These are phyloP conservation scores for Polydrusus tereticollis DNA, from an alignment of 2,888 invertebrate genomes.

Conservation along the genomic window DNA sequence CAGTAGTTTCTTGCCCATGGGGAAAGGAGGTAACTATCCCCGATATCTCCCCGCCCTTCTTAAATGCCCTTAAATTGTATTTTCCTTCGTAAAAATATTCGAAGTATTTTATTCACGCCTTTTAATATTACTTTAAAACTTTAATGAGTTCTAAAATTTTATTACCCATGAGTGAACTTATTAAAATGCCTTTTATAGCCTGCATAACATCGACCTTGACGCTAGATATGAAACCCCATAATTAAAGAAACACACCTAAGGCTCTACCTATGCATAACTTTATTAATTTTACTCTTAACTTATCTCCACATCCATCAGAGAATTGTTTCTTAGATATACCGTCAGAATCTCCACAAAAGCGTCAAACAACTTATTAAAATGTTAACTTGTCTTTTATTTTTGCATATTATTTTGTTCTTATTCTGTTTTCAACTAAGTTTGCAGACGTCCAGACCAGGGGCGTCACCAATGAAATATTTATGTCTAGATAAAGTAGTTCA, in stretches of 20 bases:
- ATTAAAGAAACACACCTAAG: constrained; percentile 24
- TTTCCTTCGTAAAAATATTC: no score
- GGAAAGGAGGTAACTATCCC: no score
- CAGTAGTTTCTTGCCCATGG: no score
- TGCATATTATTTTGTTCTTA: constrained; percentile 28
- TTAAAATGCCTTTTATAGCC: constrained; percentile 11
- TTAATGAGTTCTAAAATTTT: not conserved
- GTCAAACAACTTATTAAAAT: constrained; percentile 49
- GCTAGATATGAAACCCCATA: constrained; percentile 33
- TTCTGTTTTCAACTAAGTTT: constrained; percentile 8
- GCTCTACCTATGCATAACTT: constrained; percentile 39
- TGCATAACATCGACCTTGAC: constrained; percentile 23
- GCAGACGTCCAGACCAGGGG: constrained; percentile 3
- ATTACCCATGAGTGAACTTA: not conserved
- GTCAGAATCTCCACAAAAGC: constrained; percentile 41
- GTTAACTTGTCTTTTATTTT: constrained; percentile 33
- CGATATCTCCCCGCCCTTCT: no score
- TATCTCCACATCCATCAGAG: constrained; percentile 40
- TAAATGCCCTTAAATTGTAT: no score
- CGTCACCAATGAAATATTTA: constrained; percentile 10
- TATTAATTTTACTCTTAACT: constrained; percentile 43
- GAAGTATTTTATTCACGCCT: not conserved
- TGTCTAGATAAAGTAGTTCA: no score
- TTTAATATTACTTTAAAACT: not conserved
- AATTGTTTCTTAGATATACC: constrained; percentile 45